phyloP scores from a whole-genome alignment of 2,888 invertebrate species.

The Agrotis puta region DNA sequence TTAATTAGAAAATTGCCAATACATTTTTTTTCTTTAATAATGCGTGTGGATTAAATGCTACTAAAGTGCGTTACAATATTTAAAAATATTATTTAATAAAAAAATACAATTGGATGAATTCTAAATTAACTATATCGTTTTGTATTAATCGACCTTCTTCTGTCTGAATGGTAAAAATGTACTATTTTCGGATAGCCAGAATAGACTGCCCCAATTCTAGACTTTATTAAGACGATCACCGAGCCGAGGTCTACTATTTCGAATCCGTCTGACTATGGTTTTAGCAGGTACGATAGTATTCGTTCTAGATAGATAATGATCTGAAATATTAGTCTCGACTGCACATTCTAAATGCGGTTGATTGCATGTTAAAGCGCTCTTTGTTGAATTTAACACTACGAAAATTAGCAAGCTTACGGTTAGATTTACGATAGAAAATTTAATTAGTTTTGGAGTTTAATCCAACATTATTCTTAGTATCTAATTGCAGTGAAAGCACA shows the following conservation, averaged over 20 bases:
- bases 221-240: slow-evolving; percentile 13
- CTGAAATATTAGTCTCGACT: slow-evolving; percentile 9
- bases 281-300: neutral
- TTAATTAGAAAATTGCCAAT: no score
- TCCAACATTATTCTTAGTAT: neutral
- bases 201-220: neutral
- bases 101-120: neutral
- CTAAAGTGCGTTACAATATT: no score
- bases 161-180: neutral
- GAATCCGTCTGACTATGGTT: neutral
- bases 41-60: no score
- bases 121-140: neutral
- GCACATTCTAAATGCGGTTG: neutral
- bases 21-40: no score
- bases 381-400: slow-evolving; percentile 11
- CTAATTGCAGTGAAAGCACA: neutral
- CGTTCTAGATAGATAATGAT: neutral
- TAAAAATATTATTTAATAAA: no score
- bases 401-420: neutral
- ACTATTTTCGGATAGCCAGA: neutral
- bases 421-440: neutral
- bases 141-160: neutral
- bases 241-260: slow-evolving; percentile 8
- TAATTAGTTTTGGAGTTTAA: slow-evolving; percentile 6
- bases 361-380: slow-evolving; percentile 11